These are phyloP conservation scores for Abscondita cerata DNA, from an alignment of 2,888 invertebrate genomes.

Conservation along the genomic window DNA sequence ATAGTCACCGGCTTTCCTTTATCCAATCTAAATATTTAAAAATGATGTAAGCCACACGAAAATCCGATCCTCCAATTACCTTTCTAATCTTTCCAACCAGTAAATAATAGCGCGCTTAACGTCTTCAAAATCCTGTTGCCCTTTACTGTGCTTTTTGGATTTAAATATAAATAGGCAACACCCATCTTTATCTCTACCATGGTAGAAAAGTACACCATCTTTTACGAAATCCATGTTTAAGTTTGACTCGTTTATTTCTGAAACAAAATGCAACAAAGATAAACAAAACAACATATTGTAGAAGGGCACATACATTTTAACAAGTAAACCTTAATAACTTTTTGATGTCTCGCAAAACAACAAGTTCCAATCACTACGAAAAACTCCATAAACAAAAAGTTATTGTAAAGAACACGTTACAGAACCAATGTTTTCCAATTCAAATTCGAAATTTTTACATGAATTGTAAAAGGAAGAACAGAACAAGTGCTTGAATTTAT, in stretches of 20 bases:
- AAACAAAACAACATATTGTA: too few relatives aligned
- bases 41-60: not conserved
- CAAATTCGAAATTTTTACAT: too few relatives aligned
- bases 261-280: constrained; percentile 38
- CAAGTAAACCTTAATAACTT: too few relatives aligned
- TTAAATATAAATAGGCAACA: constrained; percentile 79
- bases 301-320: too few relatives aligned
- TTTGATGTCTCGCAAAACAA: too few relatives aligned
- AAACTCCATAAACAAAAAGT: too few relatives aligned
- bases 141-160: constrained; percentile 82
- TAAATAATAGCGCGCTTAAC: constrained; percentile 83
- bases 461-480: too few relatives aligned
- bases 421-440: too few relatives aligned
- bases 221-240: constrained; percentile 76
- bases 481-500: too few relatives aligned
- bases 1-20: constrained; percentile 80
- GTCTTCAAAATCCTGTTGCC: constrained; percentile 75
- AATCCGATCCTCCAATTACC: constrained; percentile 56
- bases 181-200: constrained; percentile 83
- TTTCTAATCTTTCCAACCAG: constrained; percentile 82
- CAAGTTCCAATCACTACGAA: too few relatives aligned
- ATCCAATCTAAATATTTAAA: constrained; percentile 64
- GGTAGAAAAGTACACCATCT: constrained; percentile 79
- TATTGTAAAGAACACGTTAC: too few relatives aligned
- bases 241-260: constrained; percentile 74